Conservation (phyloP, 1,140 invertebrate genomes). For the Achatina immaculata region DNA sequence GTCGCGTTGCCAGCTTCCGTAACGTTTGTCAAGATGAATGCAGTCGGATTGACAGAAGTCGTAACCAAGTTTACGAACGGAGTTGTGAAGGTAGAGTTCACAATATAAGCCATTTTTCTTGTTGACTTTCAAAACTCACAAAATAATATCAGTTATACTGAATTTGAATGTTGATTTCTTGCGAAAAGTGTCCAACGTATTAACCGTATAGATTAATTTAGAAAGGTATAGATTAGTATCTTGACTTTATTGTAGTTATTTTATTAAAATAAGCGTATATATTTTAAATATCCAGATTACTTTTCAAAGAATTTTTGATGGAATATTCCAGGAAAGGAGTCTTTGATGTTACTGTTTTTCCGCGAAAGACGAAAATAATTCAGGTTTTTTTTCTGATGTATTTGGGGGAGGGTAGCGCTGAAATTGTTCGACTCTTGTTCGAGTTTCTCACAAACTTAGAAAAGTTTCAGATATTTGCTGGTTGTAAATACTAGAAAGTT, state of each 20-base stretch:
- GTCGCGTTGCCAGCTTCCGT: conserved; percentile 23
- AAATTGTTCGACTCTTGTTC: too few relatives aligned
- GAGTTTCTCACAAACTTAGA: too few relatives aligned
- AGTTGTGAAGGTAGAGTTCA: conserved; percentile 15
- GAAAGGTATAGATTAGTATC: background rate
- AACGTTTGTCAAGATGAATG: background rate
- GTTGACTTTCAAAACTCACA: background rate
- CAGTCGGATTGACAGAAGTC: background rate
- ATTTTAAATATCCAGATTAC: background rate
- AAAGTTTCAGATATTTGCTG: too few relatives aligned
- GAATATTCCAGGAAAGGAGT: too few relatives aligned
- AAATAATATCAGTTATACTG: background rate
- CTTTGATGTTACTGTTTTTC: too few relatives aligned
- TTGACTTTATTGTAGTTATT: background rate
- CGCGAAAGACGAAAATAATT: too few relatives aligned
- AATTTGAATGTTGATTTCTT: background rate
- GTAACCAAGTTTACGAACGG: background rate
- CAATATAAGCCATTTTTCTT: conserved; percentile 18
- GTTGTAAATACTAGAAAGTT: background rate
- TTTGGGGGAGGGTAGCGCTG: too few relatives aligned
- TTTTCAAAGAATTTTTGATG: background rate
- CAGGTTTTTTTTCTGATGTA: too few relatives aligned
- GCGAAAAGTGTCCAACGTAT: background rate
- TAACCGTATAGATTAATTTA: background rate
- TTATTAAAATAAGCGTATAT: background rate